Evolutionary conservation across 2,888 invertebrate genomes (phyloP).

Genomic region (Hydraecia micacea): DNA sequence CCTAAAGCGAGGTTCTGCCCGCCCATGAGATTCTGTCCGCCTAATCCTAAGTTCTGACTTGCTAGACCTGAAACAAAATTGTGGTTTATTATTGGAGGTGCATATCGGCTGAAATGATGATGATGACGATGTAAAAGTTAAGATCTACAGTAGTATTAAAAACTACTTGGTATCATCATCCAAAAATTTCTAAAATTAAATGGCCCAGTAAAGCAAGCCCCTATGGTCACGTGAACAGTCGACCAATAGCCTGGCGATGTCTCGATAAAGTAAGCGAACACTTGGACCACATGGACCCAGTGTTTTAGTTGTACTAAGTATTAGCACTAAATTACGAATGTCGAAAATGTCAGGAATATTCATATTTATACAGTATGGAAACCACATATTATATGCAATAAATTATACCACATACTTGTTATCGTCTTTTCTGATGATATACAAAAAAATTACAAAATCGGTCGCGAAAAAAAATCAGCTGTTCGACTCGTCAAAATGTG

Average conservation of each 20-base stretch:
- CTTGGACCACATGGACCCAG: background rate
- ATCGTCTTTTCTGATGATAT: too few species aligned
- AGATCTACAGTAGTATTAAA: background rate
- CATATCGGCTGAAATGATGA: background rate
- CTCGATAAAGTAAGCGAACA: background rate
- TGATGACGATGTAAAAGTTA: background rate
- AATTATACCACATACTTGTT: too few species aligned
- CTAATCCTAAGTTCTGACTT: conserved; percentile 78
- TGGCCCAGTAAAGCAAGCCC: too few species aligned
- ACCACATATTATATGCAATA: too few species aligned
- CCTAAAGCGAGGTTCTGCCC: conserved; percentile 75
- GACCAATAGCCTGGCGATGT: background rate
- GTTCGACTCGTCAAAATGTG: too few species aligned
- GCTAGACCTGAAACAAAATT: conserved; percentile 77
- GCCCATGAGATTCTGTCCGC: conserved; percentile 77
- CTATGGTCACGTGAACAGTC: background rate
- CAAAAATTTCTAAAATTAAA: background rate
- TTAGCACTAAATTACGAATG: background rate
- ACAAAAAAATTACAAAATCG: too few species aligned
- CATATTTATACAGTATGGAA: too few species aligned
- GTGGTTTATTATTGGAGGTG: background rate
- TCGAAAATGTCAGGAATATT: background rate
- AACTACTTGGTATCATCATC: too few species aligned
- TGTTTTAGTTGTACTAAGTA: background rate
- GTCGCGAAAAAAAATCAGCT: too few species aligned